Evolutionary conservation across 2,113 vertebrate genomes (phyloP).

Genomic region (Brachypodius melanocephalos): DNA sequence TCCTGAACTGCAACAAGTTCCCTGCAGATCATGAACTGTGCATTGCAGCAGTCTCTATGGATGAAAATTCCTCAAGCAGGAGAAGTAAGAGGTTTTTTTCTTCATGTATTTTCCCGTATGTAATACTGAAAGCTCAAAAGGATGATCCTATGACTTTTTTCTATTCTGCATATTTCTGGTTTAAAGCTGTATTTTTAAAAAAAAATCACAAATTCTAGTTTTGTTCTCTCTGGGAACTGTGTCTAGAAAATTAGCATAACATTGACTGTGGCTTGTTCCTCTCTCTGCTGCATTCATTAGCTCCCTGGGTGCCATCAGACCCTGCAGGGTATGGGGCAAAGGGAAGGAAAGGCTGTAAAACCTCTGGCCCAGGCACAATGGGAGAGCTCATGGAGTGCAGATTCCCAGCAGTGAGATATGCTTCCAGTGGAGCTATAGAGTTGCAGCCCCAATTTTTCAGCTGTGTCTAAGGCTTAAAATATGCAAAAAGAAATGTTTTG

Average conservation of each 20-base stretch:
- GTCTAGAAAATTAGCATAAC: not conserved
- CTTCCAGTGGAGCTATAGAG: not conserved
- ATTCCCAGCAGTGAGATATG: not conserved
- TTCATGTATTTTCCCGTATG: not conserved
- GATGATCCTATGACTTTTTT: not conserved
- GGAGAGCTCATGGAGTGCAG: not conserved
- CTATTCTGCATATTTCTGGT: not conserved
- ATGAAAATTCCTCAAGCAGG: conserved; percentile 9
- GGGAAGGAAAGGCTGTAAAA: not conserved
- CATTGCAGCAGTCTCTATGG: conserved; percentile 73
- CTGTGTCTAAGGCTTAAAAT: not conserved
- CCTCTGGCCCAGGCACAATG: not conserved
- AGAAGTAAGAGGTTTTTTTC: conserved; percentile 65
- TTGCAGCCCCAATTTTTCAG: not conserved
- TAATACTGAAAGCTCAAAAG: not conserved
- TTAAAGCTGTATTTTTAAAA: not conserved
- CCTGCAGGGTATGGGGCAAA: not conserved
- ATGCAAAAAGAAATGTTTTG: not conserved
- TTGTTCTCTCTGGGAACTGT: not conserved
- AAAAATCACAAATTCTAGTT: not conserved
- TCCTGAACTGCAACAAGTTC: conserved; percentile 81
- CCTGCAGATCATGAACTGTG: conserved; percentile 81
- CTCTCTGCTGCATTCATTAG: not conserved
- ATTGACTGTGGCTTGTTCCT: not conserved
- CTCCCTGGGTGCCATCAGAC: not conserved